Conservation (phyloP, 2,113 vertebrate species). For the Embiotoca jacksoni region DNA sequence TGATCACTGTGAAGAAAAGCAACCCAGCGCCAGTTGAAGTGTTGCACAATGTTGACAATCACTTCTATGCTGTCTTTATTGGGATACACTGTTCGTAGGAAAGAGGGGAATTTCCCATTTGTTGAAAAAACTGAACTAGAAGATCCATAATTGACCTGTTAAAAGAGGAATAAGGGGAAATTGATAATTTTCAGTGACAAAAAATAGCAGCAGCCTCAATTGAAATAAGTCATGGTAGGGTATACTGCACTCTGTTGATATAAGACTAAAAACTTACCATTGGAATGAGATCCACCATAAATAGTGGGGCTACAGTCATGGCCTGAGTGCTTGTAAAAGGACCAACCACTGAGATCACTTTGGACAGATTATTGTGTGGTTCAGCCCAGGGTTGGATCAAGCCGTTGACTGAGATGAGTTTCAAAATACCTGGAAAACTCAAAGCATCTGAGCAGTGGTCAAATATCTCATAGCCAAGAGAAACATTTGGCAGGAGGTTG, state of each 20-base stretch:
- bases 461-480: slow-evolving; percentile 89
- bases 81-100: slow-evolving; percentile 85
- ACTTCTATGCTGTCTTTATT: slow-evolving; percentile 81
- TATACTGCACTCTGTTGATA: too few species aligned
- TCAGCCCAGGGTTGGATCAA: slow-evolving; percentile 56
- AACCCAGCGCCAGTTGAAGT: slow-evolving; percentile 89
- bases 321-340: slow-evolving; percentile 76
- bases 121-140: slow-evolving; percentile 70
- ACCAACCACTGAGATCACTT: slow-evolving; percentile 80
- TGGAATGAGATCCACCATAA: slow-evolving; percentile 84
- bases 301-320: slow-evolving; percentile 76
- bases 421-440: slow-evolving; percentile 79
- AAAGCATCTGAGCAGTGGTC: slow-evolving; percentile 85
- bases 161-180: background rate
- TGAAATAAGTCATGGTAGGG: background rate
- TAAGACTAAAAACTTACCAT: slow-evolving; percentile 77
- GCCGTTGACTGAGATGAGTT: slow-evolving; percentile 66
- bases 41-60: slow-evolving; percentile 80
- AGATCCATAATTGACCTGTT: slow-evolving; percentile 89
- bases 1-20: slow-evolving; percentile 81
- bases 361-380: slow-evolving; percentile 27
- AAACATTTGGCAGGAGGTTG: slow-evolving; percentile 85
- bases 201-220: background rate
- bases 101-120: slow-evolving; percentile 84
- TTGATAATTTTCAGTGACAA: background rate